Conservation (phyloP, 1,140 invertebrate species). For the Aphis craccivora region DNA sequence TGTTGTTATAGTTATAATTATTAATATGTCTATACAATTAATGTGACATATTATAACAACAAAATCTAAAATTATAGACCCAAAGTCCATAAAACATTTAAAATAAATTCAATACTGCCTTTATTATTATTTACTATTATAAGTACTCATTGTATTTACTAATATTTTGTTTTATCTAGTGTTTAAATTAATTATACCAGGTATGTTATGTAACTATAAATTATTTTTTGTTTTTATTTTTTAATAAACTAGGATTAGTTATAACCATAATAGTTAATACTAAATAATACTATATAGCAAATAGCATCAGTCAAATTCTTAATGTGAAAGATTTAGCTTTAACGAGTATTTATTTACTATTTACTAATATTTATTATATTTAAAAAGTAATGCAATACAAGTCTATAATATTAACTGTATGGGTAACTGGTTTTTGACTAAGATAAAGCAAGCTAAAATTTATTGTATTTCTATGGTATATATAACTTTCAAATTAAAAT, state of each 20-base stretch:
- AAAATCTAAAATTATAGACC: not conserved
- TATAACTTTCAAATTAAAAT: conserved; percentile 9
- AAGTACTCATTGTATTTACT: not conserved
- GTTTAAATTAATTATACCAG: not conserved
- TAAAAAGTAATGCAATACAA: not conserved
- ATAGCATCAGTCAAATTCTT: too few species aligned
- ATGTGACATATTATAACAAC: not conserved
- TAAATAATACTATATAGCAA: not conserved
- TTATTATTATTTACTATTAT: not conserved
- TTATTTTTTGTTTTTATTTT: not conserved
- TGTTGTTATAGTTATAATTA: not conserved
- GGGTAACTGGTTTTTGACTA: not conserved
- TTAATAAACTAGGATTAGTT: not conserved
- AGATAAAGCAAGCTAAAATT: not conserved
- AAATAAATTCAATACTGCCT: not conserved
- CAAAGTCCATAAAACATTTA: not conserved
- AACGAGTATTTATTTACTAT: too few species aligned
- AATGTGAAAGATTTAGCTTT: too few species aligned
- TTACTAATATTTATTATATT: too few species aligned
- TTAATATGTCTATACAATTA: not conserved
- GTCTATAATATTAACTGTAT: not conserved
- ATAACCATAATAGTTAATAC: not conserved
- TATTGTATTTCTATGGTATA: not conserved
- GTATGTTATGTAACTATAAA: not conserved
- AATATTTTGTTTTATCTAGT: not conserved